Conservation (phyloP, 2,888 invertebrate species). For the Cynaeus angustus region DNA sequence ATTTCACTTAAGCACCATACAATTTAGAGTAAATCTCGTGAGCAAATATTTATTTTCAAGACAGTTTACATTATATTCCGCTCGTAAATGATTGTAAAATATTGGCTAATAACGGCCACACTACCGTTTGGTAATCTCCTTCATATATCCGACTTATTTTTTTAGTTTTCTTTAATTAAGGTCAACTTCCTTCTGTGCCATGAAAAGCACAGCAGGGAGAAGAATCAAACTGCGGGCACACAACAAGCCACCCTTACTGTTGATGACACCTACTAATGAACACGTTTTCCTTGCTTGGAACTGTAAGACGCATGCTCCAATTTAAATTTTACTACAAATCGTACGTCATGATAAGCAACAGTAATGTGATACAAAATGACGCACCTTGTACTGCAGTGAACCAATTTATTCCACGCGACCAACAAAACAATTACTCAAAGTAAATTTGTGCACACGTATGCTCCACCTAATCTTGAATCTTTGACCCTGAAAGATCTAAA, state of each 20-base stretch:
- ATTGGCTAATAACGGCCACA: not conserved
- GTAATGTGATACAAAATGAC: not conserved
- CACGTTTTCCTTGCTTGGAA: too few species aligned
- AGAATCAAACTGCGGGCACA: too few species aligned
- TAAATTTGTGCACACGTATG: too few species aligned
- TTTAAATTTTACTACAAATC: not conserved
- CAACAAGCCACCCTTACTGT: too few species aligned
- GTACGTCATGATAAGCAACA: not conserved
- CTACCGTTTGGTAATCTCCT: too few species aligned
- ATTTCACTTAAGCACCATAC: not conserved
- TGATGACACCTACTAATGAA: too few species aligned
- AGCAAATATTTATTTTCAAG: not conserved
- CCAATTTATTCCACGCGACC: not conserved
- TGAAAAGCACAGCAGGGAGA: too few species aligned
- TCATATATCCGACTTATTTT: too few species aligned
- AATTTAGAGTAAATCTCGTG: not conserved
- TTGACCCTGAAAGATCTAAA: too few species aligned
- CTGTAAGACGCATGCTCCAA: not conserved
- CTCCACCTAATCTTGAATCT: too few species aligned
- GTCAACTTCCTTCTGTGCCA: too few species aligned
- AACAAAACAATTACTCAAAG: not conserved
- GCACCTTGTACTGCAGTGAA: conserved; percentile 2
- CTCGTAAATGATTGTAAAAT: conserved; percentile 2
- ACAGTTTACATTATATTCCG: not conserved
- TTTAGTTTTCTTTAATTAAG: too few species aligned